Evolutionary conservation across 2,888 invertebrate genomes (phyloP), one percentile per base, ranked within the genome.

Genomic region (Cheilosia impressa): DNA sequence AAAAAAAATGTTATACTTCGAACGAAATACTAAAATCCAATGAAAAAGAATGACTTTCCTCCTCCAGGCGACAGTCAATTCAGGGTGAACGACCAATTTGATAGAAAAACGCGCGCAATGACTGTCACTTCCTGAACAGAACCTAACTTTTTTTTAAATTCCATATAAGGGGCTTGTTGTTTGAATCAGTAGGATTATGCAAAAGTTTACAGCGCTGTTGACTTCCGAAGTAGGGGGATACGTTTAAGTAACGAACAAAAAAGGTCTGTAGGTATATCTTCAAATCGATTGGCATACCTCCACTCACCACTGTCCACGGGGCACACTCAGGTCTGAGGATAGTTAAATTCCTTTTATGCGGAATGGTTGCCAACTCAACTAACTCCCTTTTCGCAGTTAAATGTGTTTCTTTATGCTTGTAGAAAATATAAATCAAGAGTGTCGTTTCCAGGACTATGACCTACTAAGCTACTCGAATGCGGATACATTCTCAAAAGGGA

Each of bases 381-480:
- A 0, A 57, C 34, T 19, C 47, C 7, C 24, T 19, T 6, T 13
- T 57, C 34, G 38, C 45, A 31, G 15, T 55, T 9, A 52, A 43
- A 19, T 19, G 47, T 19, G 17, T 19, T 45, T 6, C 45, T 2
- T 19, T 38, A 43, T 27, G 22, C 31, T 19, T 38, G 13, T 45
- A 1, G 19, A 47, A 68, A 43, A 38, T 19, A 65, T 19, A 65
- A 53, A 17, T 66, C 27, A 68, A 63, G 60, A 24, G 10, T 27
- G 9, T 3, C 13, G 69, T 71, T 72, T 77, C 76, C 76, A 81
- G 71, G 71, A 77, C 77, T 82, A 60, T 82, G 82, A 82, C 82
- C 82, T 45, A 77, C 71, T 65, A 34, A 55, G 10, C 15, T 69
- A 43, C 69, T 69, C 52, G 62, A 58, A 43, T 41, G 47, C 58